These are phyloP conservation scores for Phyllotis vaccarum DNA, from an alignment of 2,797 vertebrate species.

Conservation along the genomic window DNA sequence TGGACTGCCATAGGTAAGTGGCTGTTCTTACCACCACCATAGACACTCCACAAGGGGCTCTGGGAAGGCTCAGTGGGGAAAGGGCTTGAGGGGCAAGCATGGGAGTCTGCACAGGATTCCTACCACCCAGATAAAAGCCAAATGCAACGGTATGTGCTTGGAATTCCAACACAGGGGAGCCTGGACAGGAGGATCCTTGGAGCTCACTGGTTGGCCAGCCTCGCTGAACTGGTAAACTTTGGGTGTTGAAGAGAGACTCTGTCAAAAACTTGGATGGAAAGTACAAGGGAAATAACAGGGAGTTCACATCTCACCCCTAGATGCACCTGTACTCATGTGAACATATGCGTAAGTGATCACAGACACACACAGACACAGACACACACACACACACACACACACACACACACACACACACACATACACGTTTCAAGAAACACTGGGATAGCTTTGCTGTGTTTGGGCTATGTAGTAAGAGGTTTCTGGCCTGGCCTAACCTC, in stretches of 20 bases:
- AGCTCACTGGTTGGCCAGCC: background rate
- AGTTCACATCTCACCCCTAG: background rate
- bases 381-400: background rate
- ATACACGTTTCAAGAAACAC: background rate
- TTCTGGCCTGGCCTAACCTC: too few species aligned
- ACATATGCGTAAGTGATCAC: background rate
- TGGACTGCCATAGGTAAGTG: accelerated
- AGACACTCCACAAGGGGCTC: background rate
- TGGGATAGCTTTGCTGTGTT: background rate
- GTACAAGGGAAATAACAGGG: background rate
- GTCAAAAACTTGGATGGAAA: background rate
- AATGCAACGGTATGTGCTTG: background rate
- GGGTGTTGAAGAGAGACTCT: background rate
- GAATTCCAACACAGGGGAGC: background rate
- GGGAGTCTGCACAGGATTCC: background rate
- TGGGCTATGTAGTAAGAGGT: too few species aligned
- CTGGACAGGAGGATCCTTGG: background rate
- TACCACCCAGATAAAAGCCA: background rate
- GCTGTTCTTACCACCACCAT: background rate
- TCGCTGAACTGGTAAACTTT: background rate
- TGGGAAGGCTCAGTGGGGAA: background rate
- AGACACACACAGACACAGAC: background rate
- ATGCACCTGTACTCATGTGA: background rate
- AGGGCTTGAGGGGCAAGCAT: background rate
- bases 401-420: background rate